phyloP scores from a whole-genome alignment of 2,888 invertebrate species.

The Campaea margaritaria region DNA sequence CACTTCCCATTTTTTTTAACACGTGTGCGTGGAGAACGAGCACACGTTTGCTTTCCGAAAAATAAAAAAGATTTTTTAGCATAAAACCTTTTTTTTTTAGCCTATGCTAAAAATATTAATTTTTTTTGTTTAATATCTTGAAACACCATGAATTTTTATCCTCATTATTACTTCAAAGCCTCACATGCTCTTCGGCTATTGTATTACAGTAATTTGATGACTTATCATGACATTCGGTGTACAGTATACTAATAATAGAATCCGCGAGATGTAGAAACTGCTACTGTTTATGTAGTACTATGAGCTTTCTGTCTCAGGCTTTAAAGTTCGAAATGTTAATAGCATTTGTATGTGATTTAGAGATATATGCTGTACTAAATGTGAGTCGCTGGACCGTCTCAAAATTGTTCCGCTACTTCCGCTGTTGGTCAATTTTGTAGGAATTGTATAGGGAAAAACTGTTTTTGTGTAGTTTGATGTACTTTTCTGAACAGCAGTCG shows the following conservation, averaged over 20 bases:
- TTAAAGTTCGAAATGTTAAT: conserved; percentile 9
- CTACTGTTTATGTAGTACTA: background rate
- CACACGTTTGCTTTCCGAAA: too few relatives aligned
- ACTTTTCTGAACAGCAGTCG: conserved; percentile 12
- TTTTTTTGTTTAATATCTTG: too few relatives aligned
- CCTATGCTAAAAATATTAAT: too few relatives aligned
- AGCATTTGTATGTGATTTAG: conserved; percentile 1
- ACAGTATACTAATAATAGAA: conserved; percentile 41
- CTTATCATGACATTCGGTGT: conserved; percentile 57
- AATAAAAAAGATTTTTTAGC: too few relatives aligned
- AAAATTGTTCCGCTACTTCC: conserved; percentile 64
- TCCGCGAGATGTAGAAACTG: conserved; percentile 55
- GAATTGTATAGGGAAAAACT: conserved; percentile 15
- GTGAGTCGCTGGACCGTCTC: conserved; percentile 70
- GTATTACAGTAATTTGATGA: conserved; percentile 53
- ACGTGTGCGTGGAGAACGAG: too few relatives aligned
- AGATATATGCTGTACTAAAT: conserved; percentile 43
- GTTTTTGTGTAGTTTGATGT: conserved; percentile 22
- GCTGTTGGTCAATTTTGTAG: conserved; percentile 44
- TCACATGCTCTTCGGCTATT: conserved; percentile 52
- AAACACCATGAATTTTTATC: conserved; percentile 29
- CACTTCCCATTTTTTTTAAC: too few relatives aligned
- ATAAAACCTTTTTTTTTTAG: too few relatives aligned
- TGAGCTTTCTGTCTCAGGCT: background rate
- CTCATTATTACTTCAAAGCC: conserved; percentile 30